Evolutionary conservation across 2,888 invertebrate genomes (phyloP).

Genomic region (Mythimna impura): DNA sequence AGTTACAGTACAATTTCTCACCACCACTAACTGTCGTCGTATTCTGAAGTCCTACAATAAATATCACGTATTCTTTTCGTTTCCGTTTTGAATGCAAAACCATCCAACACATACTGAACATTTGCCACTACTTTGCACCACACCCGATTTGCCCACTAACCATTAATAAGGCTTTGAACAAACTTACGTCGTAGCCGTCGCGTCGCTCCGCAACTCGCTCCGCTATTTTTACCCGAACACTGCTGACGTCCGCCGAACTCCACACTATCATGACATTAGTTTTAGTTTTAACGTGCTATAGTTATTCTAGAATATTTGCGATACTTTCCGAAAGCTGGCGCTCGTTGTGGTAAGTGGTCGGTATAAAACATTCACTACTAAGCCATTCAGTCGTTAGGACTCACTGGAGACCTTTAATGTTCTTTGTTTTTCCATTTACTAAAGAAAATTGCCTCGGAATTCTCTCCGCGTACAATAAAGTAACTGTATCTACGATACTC

Average conservation of each 20-base stretch:
- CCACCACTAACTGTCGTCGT: neutral
- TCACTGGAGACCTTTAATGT: constrained; percentile 46
- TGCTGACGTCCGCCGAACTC: constrained; percentile 14
- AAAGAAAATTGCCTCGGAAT: constrained; percentile 31
- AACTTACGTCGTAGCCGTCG: constrained; percentile 56
- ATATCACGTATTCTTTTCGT: neutral
- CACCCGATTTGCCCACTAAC: constrained; percentile 44
- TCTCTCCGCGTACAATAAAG: constrained; percentile 19
- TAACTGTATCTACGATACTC: constrained; percentile 21
- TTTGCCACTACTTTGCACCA: constrained; percentile 14
- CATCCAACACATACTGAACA: neutral
- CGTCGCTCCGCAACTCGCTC: constrained; percentile 13
- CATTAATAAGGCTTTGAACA: constrained; percentile 70
- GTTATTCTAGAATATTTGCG: constrained; percentile 24
- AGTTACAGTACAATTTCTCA: neutral
- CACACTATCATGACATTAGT: constrained; percentile 30
- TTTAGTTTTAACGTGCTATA: constrained; percentile 21
- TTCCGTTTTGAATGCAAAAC: too few species aligned
- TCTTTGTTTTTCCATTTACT: constrained; percentile 54
- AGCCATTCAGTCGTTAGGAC: constrained; percentile 49
- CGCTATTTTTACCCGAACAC: constrained; percentile 19
- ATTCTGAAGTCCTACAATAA: neutral
- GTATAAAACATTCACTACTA: constrained; percentile 28
- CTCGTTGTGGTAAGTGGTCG: constrained; percentile 27
- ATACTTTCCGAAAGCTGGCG: constrained; percentile 10